Conservation (phyloP, 2,113 vertebrate genomes). For the Desmodus rotundus region DNA sequence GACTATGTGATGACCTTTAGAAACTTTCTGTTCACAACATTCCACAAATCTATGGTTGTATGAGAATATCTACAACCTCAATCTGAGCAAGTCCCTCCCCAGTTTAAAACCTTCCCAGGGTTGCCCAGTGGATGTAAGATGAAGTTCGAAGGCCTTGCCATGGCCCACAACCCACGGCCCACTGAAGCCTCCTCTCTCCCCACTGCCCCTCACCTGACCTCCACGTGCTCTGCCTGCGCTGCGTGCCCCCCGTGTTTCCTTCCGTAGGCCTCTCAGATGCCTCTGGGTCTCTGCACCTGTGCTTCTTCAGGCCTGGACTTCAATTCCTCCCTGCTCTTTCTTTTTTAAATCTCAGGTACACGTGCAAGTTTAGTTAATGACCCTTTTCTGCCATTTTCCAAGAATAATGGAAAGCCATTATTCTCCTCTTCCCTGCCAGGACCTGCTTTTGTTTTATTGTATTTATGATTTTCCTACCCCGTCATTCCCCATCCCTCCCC, state of each 20-base stretch:
- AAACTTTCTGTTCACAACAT: background rate
- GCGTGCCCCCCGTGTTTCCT: background rate
- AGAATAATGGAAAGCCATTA: background rate
- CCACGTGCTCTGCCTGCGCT: background rate
- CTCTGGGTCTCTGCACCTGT: background rate
- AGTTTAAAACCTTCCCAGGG: background rate
- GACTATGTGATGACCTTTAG: fast-evolving
- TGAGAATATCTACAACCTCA: background rate
- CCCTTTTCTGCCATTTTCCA: background rate
- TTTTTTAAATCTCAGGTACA: background rate
- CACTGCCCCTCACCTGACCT: background rate
- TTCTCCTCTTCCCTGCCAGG: background rate
- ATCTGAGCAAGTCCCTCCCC: background rate
- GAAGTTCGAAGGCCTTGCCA: background rate
- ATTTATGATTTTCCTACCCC: background rate
- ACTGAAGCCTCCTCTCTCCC: background rate
- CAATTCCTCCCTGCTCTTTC: background rate
- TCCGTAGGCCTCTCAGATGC: too few species aligned
- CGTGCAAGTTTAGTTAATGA: background rate
- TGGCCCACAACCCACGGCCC: fast-evolving
- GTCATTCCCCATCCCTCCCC: background rate
- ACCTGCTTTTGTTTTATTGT: background rate
- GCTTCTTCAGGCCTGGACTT: background rate
- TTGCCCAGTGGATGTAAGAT: background rate
- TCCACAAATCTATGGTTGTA: background rate